These are phyloP conservation scores for Orchestia grillus DNA, from an alignment of 1,140 invertebrate genomes.

Conservation along the genomic window DNA sequence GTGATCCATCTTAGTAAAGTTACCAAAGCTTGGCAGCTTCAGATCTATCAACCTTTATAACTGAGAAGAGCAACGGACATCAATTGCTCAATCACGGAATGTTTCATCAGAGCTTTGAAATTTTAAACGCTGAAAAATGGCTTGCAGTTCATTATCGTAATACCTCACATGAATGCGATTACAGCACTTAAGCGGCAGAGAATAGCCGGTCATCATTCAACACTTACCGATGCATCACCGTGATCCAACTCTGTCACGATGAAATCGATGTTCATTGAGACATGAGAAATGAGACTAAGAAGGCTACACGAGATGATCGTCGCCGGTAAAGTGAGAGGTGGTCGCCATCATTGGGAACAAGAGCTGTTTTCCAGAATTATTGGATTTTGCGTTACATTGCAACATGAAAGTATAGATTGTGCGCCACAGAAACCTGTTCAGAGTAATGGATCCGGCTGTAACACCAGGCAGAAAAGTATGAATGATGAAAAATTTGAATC, in stretches of 20 bases:
- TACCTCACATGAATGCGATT: background rate
- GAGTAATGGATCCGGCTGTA: too few species aligned
- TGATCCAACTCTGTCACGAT: background rate
- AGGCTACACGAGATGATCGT: background rate
- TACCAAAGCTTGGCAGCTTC: too few species aligned
- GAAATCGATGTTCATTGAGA: background rate
- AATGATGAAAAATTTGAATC: too few species aligned
- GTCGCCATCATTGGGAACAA: background rate
- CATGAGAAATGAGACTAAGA: background rate
- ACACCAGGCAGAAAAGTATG: too few species aligned
- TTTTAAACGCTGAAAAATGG: background rate
- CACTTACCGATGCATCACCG: background rate
- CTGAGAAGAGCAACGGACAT: background rate
- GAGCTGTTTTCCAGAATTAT: background rate
- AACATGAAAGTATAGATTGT: too few species aligned
- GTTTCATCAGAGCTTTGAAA: background rate
- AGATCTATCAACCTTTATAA: background rate
- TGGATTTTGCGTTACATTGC: background rate
- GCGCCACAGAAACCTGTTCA: too few species aligned
- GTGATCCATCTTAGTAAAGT: too few species aligned
- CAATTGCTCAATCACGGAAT: background rate
- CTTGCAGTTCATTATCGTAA: background rate
- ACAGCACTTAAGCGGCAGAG: background rate
- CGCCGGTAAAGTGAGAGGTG: background rate
- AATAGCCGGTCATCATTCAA: background rate